Evolutionary conservation across 1,140 invertebrate genomes (phyloP).

Genomic region (Antheraea mylitta): DNA sequence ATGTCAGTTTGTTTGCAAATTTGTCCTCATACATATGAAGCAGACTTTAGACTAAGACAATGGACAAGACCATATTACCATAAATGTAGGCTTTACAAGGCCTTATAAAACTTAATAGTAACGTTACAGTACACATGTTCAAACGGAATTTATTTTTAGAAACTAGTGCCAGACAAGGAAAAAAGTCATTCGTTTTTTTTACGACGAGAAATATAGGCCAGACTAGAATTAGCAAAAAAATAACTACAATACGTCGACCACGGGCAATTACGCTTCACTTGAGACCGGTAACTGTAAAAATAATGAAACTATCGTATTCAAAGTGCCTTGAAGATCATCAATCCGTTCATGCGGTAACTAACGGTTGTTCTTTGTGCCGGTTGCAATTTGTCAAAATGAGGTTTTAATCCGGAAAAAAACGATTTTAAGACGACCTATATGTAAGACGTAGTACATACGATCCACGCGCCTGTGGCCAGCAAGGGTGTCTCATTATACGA

Average conservation of each 20-base stretch:
- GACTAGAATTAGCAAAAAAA: constrained; percentile 4
- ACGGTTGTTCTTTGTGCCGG: constrained; percentile 39
- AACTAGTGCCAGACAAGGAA: background rate
- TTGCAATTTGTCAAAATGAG: background rate
- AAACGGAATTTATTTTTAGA: background rate
- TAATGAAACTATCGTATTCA: constrained; percentile 6
- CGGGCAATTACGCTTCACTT: constrained; percentile 30
- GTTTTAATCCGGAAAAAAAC: constrained; percentile 21
- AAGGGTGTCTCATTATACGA: constrained; percentile 27
- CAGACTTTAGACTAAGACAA: constrained; percentile 2
- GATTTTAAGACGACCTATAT: constrained; percentile 18
- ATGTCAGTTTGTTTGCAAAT: constrained; percentile 4
- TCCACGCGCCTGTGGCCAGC: constrained; percentile 22
- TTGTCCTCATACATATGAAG: constrained; percentile 4
- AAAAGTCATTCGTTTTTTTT: background rate
- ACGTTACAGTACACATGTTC: background rate
- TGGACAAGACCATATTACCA: background rate
- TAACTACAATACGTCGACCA: constrained; percentile 9
- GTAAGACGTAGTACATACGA: constrained; percentile 18
- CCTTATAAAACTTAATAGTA: background rate
- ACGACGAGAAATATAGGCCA: constrained; percentile 2
- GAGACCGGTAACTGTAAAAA: constrained; percentile 35
- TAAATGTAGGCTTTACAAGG: constrained; percentile 1
- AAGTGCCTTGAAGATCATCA: constrained; percentile 27
- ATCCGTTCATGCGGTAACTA: constrained; percentile 39